Conservation (phyloP, 2,797 vertebrate genomes). For the Poeciliopsis infans region DNA sequence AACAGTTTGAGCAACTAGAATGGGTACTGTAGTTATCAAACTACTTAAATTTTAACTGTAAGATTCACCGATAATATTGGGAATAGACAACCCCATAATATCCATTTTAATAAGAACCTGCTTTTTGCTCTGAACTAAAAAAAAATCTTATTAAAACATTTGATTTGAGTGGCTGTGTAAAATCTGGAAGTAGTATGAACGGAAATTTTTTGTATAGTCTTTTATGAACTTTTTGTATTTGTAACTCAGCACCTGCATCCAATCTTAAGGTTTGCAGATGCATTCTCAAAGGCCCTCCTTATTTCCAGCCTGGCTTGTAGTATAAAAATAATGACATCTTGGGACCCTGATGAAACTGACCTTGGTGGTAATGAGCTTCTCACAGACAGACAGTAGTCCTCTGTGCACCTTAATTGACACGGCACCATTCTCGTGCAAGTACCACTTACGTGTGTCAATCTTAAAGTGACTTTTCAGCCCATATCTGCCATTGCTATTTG, state of each 20-base stretch:
- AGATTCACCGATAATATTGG: constrained; percentile 56
- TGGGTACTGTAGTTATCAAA: constrained; percentile 8
- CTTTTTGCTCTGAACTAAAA: constrained; percentile 51
- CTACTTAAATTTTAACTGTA: constrained; percentile 34
- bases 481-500: constrained; percentile 67
- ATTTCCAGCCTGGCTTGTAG: constrained; percentile 59
- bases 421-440: constrained; percentile 50
- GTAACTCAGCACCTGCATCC: constrained; percentile 17
- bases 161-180: constrained; percentile 4
- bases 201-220: constrained; percentile 16
- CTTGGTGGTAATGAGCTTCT: constrained; percentile 82
- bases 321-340: constrained; percentile 73
- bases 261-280: constrained; percentile 33
- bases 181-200: neutral
- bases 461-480: constrained; percentile 60
- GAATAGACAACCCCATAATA: constrained; percentile 58
- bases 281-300: constrained; percentile 39
- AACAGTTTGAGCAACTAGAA: neutral
- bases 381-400: constrained; percentile 61
- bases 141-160: constrained; percentile 29
- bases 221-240: constrained; percentile 35
- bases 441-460: constrained; percentile 79
- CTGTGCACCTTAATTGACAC: constrained; percentile 69
- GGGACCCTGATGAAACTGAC: constrained; percentile 79
- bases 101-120: constrained; percentile 68